Evolutionary conservation across 2,888 invertebrate genomes (phyloP).

Genomic region (Eristalinus aeneus): DNA sequence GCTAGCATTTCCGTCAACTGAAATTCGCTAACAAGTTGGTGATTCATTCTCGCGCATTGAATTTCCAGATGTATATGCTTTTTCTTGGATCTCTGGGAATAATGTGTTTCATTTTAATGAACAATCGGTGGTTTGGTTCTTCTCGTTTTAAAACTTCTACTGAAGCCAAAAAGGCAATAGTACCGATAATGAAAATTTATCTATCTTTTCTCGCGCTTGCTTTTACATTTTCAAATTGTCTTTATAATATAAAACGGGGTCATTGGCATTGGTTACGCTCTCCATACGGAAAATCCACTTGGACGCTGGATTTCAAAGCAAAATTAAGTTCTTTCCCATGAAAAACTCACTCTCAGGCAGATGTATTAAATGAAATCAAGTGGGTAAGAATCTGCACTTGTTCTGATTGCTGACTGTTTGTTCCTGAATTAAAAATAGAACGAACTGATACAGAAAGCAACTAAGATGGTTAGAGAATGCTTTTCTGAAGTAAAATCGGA

Average conservation of each 20-base stretch:
- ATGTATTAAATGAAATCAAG: not conserved
- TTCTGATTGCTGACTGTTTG: not conserved
- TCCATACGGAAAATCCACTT: not conserved
- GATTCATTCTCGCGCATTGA: constrained; percentile 50
- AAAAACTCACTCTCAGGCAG: not conserved
- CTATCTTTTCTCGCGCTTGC: not conserved
- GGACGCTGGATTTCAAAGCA: not conserved
- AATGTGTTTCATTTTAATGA: constrained; percentile 24
- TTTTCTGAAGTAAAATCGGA: not conserved
- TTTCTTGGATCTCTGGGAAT: constrained; percentile 43
- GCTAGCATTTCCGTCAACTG: not conserved
- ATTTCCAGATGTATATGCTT: constrained; percentile 35
- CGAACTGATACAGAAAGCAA: not conserved
- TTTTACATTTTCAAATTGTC: constrained; percentile 13
- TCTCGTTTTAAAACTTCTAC: not conserved
- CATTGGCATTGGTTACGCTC: constrained; percentile 44
- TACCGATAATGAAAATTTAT: constrained; percentile 41
- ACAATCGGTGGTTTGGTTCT: constrained; percentile 26
- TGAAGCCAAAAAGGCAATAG: constrained; percentile 22
- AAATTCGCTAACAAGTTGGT: constrained; percentile 13
- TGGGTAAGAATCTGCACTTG: not conserved
- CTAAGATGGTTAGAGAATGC: not conserved
- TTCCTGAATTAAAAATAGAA: not conserved
- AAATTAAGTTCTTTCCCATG: not conserved
- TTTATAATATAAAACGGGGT: constrained; percentile 36